These are phyloP conservation scores for Ariopsis seemanni DNA, from an alignment of 2,113 vertebrate species.

Conservation along the genomic window DNA sequence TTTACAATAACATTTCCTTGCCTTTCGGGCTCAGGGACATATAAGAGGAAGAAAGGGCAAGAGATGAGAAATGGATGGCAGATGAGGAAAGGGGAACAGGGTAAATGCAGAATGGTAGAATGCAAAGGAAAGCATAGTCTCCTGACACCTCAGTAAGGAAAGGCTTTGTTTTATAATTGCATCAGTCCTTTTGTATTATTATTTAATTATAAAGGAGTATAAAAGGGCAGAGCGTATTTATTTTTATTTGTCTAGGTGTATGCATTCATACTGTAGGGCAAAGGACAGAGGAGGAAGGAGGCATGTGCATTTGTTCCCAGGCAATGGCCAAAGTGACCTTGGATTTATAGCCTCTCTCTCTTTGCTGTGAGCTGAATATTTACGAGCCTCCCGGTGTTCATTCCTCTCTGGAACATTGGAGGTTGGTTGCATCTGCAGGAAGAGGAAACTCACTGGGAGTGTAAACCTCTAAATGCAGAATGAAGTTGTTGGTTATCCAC, in stretches of 20 bases:
- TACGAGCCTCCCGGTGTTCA: conserved; percentile 49
- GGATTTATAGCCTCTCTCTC: conserved; percentile 54
- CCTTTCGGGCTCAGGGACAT: conserved; percentile 53
- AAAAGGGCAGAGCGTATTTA: not conserved
- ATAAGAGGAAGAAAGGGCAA: not conserved
- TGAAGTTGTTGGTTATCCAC: conserved; percentile 33
- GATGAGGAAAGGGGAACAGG: not conserved
- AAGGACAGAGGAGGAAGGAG: conserved; percentile 17
- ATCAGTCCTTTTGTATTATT: not conserved
- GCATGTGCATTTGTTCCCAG: conserved; percentile 36
- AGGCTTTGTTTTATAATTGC: conserved; percentile 24
- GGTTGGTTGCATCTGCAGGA: conserved; percentile 49
- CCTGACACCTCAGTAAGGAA: conserved; percentile 27
- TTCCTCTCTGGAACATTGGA: conserved; percentile 49
- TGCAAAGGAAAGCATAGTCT: conserved; percentile 5
- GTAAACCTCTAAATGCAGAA: conserved; percentile 27
- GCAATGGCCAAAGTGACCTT: conserved; percentile 63
- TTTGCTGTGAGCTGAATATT: conserved; percentile 54
- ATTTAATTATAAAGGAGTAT: not conserved
- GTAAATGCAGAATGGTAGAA: not conserved
- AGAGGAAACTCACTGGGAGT: conserved; percentile 18
- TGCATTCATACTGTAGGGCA: conserved; percentile 3
- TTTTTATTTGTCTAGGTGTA: conserved; percentile 2
- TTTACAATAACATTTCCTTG: conserved; percentile 61
- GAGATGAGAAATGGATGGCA: conserved; percentile 1